These are phyloP conservation scores for Tineola bisselliella DNA, from an alignment of 2,888 invertebrate species.

Conservation along the genomic window DNA sequence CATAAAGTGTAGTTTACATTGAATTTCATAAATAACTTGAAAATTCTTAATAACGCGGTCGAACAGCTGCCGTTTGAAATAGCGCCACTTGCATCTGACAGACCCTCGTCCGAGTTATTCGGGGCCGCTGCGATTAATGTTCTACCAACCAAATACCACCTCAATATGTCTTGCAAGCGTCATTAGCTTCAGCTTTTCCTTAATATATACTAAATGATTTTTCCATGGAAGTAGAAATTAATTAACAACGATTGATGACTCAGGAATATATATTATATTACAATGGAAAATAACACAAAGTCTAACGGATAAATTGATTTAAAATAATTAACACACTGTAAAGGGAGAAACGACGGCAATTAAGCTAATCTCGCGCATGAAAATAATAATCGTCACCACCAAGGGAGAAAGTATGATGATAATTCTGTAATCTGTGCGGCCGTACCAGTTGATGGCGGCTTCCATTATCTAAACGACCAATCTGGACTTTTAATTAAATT, in stretches of 20 bases:
- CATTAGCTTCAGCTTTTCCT: constrained; percentile 7
- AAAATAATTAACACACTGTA: not conserved
- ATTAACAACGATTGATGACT: not conserved
- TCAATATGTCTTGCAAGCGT: constrained; percentile 13
- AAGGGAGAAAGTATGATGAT: constrained; percentile 29
- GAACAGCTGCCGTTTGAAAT: constrained; percentile 17
- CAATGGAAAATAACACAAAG: too few species aligned
- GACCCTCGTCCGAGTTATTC: constrained; percentile 15
- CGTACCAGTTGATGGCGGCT: constrained; percentile 26
- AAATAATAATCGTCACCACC: constrained; percentile 26
- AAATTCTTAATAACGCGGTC: not conserved
- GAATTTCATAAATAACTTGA: not conserved
- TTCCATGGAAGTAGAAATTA: not conserved
- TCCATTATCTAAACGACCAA: constrained; percentile 38
- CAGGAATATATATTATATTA: too few species aligned
- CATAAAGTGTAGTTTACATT: not conserved
- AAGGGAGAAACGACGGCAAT: not conserved
- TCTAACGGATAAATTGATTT: too few species aligned
- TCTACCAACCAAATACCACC: constrained; percentile 12
- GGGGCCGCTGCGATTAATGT: constrained; percentile 8
- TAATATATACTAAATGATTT: not conserved
- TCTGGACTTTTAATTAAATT: constrained; percentile 46
- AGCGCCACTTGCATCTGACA: constrained; percentile 23
- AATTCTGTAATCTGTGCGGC: constrained; percentile 29
- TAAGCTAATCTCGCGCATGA: not conserved